These are phyloP conservation scores for Stegodyphus dumicola DNA, from an alignment of 1,140 invertebrate species.

Conservation along the genomic window DNA sequence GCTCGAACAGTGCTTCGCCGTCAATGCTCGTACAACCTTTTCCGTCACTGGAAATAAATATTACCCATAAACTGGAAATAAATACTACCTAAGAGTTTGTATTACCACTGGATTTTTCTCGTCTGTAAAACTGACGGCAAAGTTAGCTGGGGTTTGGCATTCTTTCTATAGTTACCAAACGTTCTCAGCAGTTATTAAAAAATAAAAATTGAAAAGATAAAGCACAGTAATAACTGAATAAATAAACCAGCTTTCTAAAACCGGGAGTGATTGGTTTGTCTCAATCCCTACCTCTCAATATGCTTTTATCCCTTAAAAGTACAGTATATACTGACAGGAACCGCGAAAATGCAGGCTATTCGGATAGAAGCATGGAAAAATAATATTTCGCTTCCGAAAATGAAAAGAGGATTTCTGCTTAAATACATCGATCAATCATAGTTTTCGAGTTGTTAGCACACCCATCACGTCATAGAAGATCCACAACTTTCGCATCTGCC, in stretches of 20 bases:
- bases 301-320: neutral
- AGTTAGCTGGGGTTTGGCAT: no score
- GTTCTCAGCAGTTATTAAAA: no score
- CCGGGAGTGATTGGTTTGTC: neutral
- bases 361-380: neutral
- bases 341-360: neutral
- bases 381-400: neutral
- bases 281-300: neutral
- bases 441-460: neutral
- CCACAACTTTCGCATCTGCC: neutral
- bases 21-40: no score
- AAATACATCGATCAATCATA: constrained; percentile 5
- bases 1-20: no score
- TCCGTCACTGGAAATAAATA: no score
- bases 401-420: constrained; percentile 3
- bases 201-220: neutral
- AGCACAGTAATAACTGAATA: neutral
- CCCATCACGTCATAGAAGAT: neutral
- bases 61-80: no score
- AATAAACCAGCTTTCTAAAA: neutral
- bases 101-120: no score
- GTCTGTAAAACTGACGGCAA: no score
- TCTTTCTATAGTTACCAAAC: no score
- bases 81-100: no score
- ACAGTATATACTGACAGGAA: neutral